Conservation (phyloP, 2,797 vertebrate genomes). For the Pogonophryne albipinna region DNA sequence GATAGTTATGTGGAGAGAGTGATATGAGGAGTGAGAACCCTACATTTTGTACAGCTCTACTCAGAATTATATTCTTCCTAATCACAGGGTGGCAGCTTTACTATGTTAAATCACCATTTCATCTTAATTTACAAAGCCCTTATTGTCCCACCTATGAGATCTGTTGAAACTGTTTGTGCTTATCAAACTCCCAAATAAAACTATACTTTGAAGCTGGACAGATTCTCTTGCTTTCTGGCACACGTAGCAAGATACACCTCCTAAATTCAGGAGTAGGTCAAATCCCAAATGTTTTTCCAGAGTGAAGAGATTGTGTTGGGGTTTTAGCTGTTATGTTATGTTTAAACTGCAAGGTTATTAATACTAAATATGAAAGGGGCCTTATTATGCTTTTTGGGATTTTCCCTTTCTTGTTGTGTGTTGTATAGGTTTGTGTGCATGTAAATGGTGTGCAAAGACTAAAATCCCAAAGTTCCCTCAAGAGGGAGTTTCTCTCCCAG, state of each 20-base stretch:
- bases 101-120: conserved; percentile 18
- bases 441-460: no score
- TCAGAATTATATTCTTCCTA: neutral
- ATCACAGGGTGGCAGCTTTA: neutral
- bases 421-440: no score
- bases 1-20: neutral
- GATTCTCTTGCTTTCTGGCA: conserved; percentile 44
- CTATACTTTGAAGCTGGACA: conserved; percentile 27
- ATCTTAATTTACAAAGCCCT: conserved; percentile 16
- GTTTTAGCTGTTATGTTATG: conserved; percentile 1
- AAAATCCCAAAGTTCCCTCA: no score
- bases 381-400: no score
- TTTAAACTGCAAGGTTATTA: neutral
- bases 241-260: neutral
- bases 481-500: no score
- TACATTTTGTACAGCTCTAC: neutral
- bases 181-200: neutral
- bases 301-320: conserved; percentile 4
- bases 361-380: neutral
- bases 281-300: conserved; percentile 26
- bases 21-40: neutral
- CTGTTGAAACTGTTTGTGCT: conserved; percentile 9
- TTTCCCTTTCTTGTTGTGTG: no score
- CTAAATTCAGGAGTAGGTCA: conserved; percentile 24
- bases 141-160: conserved; percentile 10